phyloP scores from a whole-genome alignment of 2,797 vertebrate genomes.

The Poeciliopsis presidionis region DNA sequence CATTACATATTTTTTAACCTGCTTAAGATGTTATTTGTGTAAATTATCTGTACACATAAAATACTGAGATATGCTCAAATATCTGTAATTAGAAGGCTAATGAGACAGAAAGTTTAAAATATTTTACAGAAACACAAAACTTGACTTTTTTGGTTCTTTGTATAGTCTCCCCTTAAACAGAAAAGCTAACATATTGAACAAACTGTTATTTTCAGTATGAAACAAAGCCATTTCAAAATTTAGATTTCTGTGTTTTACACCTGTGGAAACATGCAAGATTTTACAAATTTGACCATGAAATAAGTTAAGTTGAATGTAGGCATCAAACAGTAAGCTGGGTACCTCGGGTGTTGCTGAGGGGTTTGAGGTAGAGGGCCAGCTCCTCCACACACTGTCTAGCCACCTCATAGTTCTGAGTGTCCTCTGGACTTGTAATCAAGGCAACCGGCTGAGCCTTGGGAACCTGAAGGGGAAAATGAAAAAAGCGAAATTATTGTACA shows the following conservation, averaged over 20 bases:
- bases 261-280: not conserved
- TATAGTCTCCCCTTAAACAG: not conserved
- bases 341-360: slow-evolving; percentile 98
- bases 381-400: slow-evolving; percentile 98
- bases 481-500: slow-evolving; percentile 5
- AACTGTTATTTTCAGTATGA: not conserved
- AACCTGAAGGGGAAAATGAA: slow-evolving; percentile 79
- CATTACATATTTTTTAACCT: not conserved
- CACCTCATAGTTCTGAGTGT: slow-evolving; percentile 97
- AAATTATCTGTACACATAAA: not conserved
- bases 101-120: not conserved
- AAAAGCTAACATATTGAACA: not conserved
- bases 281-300: not conserved
- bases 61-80: not conserved
- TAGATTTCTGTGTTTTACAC: not conserved
- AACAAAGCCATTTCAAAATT: not conserved
- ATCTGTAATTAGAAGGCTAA: not conserved
- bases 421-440: slow-evolving; percentile 93
- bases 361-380: slow-evolving; percentile 98
- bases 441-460: slow-evolving; percentile 94
- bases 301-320: not conserved
- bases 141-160: not conserved
- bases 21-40: not conserved
- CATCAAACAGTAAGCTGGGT: slow-evolving; percentile 24
- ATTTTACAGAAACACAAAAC: not conserved